These are phyloP conservation scores for Euleptes europaea DNA, from an alignment of 2,113 vertebrate genomes.

Conservation along the genomic window DNA sequence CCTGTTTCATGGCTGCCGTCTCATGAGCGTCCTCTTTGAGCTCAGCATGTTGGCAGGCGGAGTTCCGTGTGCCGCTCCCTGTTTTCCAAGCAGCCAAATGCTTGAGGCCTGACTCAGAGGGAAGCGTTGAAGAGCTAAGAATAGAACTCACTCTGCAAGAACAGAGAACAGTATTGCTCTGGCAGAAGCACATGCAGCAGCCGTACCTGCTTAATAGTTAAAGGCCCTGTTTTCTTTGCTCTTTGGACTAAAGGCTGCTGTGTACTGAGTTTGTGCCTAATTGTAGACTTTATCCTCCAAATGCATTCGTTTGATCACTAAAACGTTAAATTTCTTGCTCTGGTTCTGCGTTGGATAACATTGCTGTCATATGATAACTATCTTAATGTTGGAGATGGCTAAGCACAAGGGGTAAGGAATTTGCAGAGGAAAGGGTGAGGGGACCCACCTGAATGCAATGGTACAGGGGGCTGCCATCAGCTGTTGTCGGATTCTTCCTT, in stretches of 20 bases:
- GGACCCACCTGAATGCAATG: no score
- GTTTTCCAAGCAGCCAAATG: not conserved
- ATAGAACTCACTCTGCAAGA: not conserved
- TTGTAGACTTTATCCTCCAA: not conserved
- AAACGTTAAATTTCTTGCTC: not conserved
- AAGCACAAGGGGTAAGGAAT: no score
- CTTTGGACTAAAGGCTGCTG: not conserved
- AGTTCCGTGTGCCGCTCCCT: not conserved
- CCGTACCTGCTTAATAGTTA: not conserved
- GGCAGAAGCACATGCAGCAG: not conserved
- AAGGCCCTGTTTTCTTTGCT: not conserved
- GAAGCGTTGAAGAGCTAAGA: not conserved
- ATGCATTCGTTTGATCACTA: not conserved
- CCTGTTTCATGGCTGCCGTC: not conserved
- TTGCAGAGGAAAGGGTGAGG: no score
- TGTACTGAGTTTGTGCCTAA: not conserved
- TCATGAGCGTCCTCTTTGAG: not conserved
- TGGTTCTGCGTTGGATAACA: not conserved
- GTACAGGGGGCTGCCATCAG: no score
- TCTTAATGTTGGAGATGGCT: no score
- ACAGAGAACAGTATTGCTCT: not conserved
- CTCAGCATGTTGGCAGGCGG: not conserved
- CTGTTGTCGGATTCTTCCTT: no score
- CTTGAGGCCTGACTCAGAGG: conserved; percentile 22
- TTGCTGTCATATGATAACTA: not conserved